These are phyloP conservation scores for Oxyura jamaicensis DNA, from an alignment of 2,113 vertebrate species.

Conservation along the genomic window DNA sequence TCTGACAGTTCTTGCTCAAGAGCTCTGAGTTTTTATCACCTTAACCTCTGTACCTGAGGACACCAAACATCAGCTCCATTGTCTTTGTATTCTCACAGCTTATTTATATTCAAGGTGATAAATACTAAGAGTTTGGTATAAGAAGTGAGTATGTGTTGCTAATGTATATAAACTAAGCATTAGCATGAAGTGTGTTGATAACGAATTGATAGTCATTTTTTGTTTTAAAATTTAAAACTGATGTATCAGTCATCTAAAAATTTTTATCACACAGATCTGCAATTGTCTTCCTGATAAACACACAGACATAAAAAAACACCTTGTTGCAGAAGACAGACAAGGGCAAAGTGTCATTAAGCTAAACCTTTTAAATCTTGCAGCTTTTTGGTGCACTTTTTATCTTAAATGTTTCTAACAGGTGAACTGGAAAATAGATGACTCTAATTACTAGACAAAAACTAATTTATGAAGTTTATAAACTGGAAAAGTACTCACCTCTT, in stretches of 20 bases:
- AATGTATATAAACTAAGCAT: neutral
- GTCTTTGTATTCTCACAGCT: neutral
- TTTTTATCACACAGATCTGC: neutral
- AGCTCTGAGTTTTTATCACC: neutral
- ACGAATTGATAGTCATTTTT: neutral
- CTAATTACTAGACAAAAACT: neutral
- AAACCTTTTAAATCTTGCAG: neutral
- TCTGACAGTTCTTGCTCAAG: neutral
- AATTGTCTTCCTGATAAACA: neutral
- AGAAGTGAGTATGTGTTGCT: neutral
- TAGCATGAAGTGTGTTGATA: neutral
- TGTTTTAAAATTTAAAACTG: neutral
- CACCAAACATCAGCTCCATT: neutral
- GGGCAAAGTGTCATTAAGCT: neutral
- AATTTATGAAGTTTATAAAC: neutral
- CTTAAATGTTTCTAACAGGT: neutral
- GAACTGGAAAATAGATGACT: neutral
- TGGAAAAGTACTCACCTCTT: neutral
- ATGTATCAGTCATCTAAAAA: neutral
- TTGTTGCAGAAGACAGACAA: neutral
- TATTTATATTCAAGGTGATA: neutral
- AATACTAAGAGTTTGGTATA: neutral
- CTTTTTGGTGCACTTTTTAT: neutral
- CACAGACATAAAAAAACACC: neutral
- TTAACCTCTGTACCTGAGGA: neutral